Evolutionary conservation across 2,113 vertebrate genomes (phyloP), one percentile per base, ranked within the genome.

Genomic region (Antechinus flavipes): DNA sequence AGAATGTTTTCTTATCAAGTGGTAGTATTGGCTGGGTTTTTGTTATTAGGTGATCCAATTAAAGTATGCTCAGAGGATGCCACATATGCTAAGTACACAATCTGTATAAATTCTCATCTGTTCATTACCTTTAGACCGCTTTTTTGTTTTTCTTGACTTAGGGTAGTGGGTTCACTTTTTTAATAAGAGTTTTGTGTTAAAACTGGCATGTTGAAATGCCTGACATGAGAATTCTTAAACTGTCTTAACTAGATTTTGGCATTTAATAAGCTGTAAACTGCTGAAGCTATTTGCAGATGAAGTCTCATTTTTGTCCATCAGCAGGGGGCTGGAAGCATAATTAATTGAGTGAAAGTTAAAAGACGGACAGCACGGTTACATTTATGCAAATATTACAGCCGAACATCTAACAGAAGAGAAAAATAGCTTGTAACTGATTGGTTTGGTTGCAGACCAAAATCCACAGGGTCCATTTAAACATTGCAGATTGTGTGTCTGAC

Each of bases 301-400:
- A 98, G 98, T 98, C 98, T 99, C 98, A 98, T 99, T 99, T 99
- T 99, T 99, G 98, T 98, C 98, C 98, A 99, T 98, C 98, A 99
- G 99, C 98, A 98, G 98, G 98, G 98, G 98, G 98, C 96, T 98
- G 98, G 98, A 97, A 98, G 98, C 97, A 98, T 99, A 99, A 99
- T 99, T 99, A 99, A 98, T 98, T 98, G 98, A 99, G 98, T 98
- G 98, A 99, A 99, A 99, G 98, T 99, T 99, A 99, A 99, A 98
- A 99, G 98, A 99, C 47, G 92, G 98, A 98, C 98, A 99, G 98
- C 98, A 97, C 94, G 97, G 98, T 98, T 98, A 99, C 98, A 98
- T 98, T 99, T 98, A 99, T 99, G 98, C 98, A 99, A 99, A 99
- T 99, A 98, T 95, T 98, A 92, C 97, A 98, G 96, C 90, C 97